Conservation (phyloP, 1,140 invertebrate genomes). For the Yoshiicerus persimilis region DNA sequence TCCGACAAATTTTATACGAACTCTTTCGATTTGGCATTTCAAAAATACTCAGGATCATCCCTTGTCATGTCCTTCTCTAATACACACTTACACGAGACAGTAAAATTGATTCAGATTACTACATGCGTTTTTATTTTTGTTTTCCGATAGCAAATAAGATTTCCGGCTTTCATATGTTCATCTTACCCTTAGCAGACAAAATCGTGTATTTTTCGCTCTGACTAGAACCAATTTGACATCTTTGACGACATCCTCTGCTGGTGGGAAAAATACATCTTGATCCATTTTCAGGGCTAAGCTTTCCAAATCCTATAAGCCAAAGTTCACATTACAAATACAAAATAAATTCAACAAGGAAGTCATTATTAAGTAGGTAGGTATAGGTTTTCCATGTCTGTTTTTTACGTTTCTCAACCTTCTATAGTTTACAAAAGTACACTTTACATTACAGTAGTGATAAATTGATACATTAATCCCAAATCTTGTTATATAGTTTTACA, state of each 20-base stretch:
- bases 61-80: neutral
- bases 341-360: neutral
- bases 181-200: conserved; percentile 74
- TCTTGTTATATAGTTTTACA: too few relatives aligned
- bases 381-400: neutral
- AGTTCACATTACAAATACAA: neutral
- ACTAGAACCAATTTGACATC: conserved; percentile 85
- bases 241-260: conserved; percentile 59
- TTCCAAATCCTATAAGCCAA: conserved; percentile 44
- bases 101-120: neutral
- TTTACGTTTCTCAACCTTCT: neutral
- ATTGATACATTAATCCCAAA: too few relatives aligned
- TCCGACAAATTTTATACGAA: neutral
- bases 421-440: too few relatives aligned
- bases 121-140: neutral
- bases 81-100: neutral
- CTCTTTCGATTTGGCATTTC: neutral
- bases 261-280: conserved; percentile 47
- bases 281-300: conserved; percentile 43
- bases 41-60: neutral
- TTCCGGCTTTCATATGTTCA: neutral
- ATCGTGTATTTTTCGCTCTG: conserved; percentile 85
- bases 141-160: neutral
- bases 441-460: too few relatives aligned
- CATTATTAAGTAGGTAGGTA: too few relatives aligned